Conservation (phyloP, 2,113 vertebrate species). For the Heteronetta atricapilla region DNA sequence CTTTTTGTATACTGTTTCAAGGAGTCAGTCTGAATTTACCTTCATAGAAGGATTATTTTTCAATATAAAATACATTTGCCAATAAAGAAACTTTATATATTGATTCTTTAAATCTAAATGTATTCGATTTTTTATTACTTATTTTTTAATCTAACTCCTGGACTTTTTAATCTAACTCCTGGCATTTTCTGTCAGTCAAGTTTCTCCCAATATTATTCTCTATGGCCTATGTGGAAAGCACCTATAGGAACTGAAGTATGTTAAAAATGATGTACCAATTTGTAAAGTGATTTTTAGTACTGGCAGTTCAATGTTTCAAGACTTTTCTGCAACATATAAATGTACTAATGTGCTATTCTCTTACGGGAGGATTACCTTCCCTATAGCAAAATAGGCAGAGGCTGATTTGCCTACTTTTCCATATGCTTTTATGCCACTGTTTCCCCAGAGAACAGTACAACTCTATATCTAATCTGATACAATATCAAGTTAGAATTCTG, state of each 20-base stretch:
- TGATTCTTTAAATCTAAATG: neutral
- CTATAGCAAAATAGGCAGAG: neutral
- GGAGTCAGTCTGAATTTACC: neutral
- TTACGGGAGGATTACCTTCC: neutral
- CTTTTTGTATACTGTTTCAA: neutral
- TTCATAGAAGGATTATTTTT: neutral
- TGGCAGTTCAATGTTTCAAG: neutral
- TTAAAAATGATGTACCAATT: neutral
- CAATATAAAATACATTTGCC: neutral
- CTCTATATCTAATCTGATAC: neutral
- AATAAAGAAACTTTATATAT: neutral
- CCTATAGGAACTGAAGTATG: neutral
- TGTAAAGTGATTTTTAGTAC: neutral
- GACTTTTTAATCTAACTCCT: neutral
- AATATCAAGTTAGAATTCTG: accelerated
- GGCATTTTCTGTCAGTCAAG: neutral
- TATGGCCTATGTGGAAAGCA: neutral
- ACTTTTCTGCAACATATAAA: neutral
- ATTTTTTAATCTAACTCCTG: neutral
- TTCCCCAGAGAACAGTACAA: neutral
- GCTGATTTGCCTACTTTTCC: neutral
- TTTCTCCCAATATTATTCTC: neutral
- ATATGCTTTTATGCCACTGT: neutral
- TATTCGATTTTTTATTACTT: too few species aligned
- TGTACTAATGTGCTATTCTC: neutral